phyloP scores from a whole-genome alignment of 2,113 vertebrate species.

The Balaeniceps rex region DNA sequence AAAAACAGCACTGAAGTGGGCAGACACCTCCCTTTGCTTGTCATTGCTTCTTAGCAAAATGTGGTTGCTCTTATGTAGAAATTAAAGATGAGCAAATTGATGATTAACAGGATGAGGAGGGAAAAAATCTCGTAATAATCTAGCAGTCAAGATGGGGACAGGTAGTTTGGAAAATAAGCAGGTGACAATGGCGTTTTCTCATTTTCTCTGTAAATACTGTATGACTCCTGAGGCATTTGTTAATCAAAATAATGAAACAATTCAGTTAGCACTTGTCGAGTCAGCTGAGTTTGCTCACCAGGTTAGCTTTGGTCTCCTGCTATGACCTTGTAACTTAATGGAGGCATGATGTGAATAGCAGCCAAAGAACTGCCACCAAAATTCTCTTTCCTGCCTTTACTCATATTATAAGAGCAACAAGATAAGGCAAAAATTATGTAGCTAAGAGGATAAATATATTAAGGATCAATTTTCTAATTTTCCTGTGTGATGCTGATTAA shows the following conservation, averaged over 20 bases:
- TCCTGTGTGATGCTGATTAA: not conserved
- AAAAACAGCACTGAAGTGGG: not conserved
- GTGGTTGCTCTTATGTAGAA: not conserved
- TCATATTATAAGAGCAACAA: not conserved
- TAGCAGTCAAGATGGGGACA: not conserved
- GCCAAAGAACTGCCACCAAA: not conserved
- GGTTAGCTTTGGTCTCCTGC: not conserved
- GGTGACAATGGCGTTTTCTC: not conserved
- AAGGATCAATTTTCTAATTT: not conserved
- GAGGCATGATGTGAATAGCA: not conserved
- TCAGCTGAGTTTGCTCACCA: not conserved
- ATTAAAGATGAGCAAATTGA: not conserved
- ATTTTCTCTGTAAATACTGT: not conserved
- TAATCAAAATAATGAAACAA: not conserved
- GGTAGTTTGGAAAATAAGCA: not conserved
- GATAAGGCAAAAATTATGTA: not conserved
- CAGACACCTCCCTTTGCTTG: not conserved
- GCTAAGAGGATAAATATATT: not conserved
- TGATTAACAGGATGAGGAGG: not conserved
- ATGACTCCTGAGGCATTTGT: not conserved
- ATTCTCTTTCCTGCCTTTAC: not conserved
- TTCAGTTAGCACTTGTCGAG: not conserved
- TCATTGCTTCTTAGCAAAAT: not conserved
- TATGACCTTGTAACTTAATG: not conserved
- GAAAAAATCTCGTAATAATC: not conserved